Base-by-base conservation (phyloP, 1,140 invertebrate species). In the Monochamus saltuarius region DNA sequence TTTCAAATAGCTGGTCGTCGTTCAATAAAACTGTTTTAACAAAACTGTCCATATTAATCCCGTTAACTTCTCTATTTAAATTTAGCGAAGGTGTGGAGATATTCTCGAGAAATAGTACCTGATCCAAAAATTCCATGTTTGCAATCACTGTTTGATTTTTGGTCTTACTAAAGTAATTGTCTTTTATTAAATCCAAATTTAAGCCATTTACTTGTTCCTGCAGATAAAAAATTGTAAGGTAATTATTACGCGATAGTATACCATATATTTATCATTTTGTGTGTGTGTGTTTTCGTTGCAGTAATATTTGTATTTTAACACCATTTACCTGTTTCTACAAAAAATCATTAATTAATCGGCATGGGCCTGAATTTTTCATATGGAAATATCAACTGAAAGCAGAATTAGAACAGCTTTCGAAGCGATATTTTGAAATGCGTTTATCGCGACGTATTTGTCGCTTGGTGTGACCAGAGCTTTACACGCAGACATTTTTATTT, bases 141-240 rank as follows among this genome's bases (percentile, higher is more conserved):
- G 60, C 60, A 9, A 55, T 36, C 16, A 74, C 68, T 16, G 40
- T 66, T 60, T 76, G 75, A 47, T 70, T 39, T 61, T 64, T 67
- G 0, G 67, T 65, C 64, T 72, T 74, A 43, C 73, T 76, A 13
- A 76, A 70, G 56, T 76, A 76, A 37, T 75, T 74, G 39, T 73
- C 37, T 11, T 57, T 16, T 14, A 76, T 43, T 19, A 53, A 46
- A 4, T 62, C 40, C 16, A 74, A 17, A 29, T 69, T 65, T 2
- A 67, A 53, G 16, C 57, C 67, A 52, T 73, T 64, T 7, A 76
- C 53, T 43, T 54, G 61, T 40, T 70, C 73, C 67, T 74, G 34
- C 17, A 70, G 69, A 56, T 13, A 51, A 29, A 45, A 14, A 45
- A 37, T 40, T 13, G 40, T 13, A 43, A 13, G 13, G 11, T 13